A percentile compares a stretch with the other conserved stretches of the same genome.
These are phyloP conservation scores for Felis catus DNA, from an alignment of 2,113 vertebrate species.

Conservation along the genomic window F.catus_Fca126_mat1.0 CM031419.1:12610001-12610500, in stretches of 20 bases:
- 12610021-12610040: fast-evolving
- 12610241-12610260: fast-evolving
- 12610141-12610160: fast-evolving
- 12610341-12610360: background rate
- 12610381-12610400: background rate
- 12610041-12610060: fast-evolving
- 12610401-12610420: fast-evolving
- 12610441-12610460: fast-evolving
- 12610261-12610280: background rate
- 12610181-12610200: fast-evolving
- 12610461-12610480: fast-evolving
- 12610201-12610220: fast-evolving
- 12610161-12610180: background rate
- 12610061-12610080: background rate
- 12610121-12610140: background rate
- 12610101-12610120: fast-evolving
- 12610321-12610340: fast-evolving
- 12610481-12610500: fast-evolving
- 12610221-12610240: fast-evolving
- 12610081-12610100: fast-evolving
- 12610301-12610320: background rate
- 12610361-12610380: background rate
- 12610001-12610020: fast-evolving
- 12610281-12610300: fast-evolving
- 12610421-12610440: fast-evolving